These are phyloP conservation scores for Papilio glaucus DNA, from an alignment of 1,140 invertebrate species.

Conservation along the genomic window DNA sequence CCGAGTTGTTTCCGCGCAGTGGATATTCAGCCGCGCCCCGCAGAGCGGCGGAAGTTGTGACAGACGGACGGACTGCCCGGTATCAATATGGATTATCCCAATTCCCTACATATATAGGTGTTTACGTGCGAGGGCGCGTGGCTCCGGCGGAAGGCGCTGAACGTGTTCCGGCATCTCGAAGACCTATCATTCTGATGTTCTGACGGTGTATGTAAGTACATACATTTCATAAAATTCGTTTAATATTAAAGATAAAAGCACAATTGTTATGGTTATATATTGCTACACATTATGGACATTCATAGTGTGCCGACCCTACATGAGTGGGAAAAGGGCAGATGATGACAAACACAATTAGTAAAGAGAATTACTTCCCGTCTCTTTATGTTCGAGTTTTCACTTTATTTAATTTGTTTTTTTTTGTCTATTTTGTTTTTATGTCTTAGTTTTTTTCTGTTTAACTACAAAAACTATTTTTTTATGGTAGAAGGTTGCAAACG, in stretches of 20 bases:
- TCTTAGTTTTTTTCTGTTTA: too few relatives aligned
- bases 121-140: background rate
- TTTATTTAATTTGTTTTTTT: too few relatives aligned
- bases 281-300: too few relatives aligned
- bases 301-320: too few relatives aligned
- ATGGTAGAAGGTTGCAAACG: too few relatives aligned
- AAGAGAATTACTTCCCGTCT: too few relatives aligned
- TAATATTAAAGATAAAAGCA: background rate
- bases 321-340: too few relatives aligned
- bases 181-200: background rate
- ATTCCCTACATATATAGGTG: constrained; percentile 1
- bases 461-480: too few relatives aligned
- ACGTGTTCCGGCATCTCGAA: constrained; percentile 52
- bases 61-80: constrained; percentile 53
- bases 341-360: too few relatives aligned
- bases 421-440: too few relatives aligned
- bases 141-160: constrained; percentile 47
- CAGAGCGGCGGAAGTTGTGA: constrained; percentile 54
- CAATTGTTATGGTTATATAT: too few relatives aligned
- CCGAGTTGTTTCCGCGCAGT: background rate
- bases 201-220: background rate
- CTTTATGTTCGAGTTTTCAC: too few relatives aligned
- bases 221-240: background rate
- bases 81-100: constrained; percentile 67
- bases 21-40: constrained; percentile 48